Percentiles rank a stretch among this genome's conserved stretches.
These are phyloP conservation scores for Nomia melanderi DNA, from an alignment of 1,140 invertebrate species.

Conservation along the genomic window DNA sequence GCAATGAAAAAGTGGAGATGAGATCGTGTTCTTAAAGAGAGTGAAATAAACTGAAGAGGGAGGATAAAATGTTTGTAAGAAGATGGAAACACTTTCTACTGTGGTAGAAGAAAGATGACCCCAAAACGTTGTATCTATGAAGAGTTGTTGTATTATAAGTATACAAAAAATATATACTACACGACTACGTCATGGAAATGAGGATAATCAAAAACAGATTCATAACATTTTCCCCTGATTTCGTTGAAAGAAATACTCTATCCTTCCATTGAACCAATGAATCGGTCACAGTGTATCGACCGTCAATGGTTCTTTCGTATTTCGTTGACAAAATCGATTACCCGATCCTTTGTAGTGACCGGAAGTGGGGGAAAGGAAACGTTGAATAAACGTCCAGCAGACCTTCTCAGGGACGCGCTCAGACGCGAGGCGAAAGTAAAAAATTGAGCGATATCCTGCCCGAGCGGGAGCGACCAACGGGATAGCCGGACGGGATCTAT, in stretches of 20 bases:
- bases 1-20: no score
- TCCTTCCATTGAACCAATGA: conserved; percentile 28
- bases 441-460: conserved; percentile 77
- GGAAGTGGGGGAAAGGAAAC: conserved; percentile 46
- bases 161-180: background rate
- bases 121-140: no score
- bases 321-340: conserved; percentile 19
- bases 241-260: background rate
- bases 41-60: no score
- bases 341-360: conserved; percentile 7
- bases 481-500: conserved; percentile 71
- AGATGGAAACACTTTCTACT: no score
- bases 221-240: background rate
- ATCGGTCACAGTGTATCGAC: background rate
- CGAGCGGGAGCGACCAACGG: conserved; percentile 17
- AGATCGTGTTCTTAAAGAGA: no score
- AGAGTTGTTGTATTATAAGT: no score
- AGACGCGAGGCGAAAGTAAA: conserved; percentile 59
- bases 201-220: background rate
- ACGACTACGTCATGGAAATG: no score
- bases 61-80: no score
- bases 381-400: conserved; percentile 54
- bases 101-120: no score
- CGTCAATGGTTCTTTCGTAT: conserved; percentile 20
- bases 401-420: conserved; percentile 29